These are phyloP conservation scores for Ophion obscuratus DNA, from an alignment of 2,888 invertebrate species.

Conservation along the genomic window DNA sequence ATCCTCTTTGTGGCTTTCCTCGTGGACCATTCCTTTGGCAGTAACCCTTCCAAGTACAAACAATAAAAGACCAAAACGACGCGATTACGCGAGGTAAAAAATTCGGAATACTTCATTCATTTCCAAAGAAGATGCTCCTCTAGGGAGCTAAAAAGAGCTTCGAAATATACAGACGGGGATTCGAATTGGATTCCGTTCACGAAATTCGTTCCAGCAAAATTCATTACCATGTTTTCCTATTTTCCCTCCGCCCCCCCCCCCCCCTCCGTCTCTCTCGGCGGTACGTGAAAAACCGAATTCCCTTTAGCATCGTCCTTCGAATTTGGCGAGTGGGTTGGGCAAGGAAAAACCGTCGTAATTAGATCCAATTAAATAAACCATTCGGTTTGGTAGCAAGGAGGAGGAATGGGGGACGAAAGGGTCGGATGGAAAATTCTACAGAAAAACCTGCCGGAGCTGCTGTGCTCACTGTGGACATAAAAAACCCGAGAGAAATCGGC, in stretches of 20 bases:
- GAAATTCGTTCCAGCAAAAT: slow-evolving; percentile 53
- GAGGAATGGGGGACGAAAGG: slow-evolving; percentile 22
- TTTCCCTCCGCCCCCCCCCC: not conserved
- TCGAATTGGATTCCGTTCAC: slow-evolving; percentile 53
- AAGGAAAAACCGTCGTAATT: slow-evolving; percentile 55
- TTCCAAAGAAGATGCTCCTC: not conserved
- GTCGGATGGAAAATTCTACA: slow-evolving; percentile 54
- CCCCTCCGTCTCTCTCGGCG: not conserved
- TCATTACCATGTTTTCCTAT: slow-evolving; percentile 38
- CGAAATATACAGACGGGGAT: slow-evolving; percentile 17
- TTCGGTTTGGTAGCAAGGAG: slow-evolving; percentile 54
- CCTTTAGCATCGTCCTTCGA: slow-evolving; percentile 33
- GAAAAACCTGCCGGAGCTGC: slow-evolving; percentile 52
- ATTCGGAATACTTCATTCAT: not conserved
- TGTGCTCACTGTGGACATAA: slow-evolving; percentile 26
- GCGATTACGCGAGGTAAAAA: not conserved
- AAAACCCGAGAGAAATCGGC: not conserved
- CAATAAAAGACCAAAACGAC: too few species aligned
- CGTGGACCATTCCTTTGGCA: too few species aligned
- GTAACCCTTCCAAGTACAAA: too few species aligned
- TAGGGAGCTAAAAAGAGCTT: not conserved
- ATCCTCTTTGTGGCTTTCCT: too few species aligned
- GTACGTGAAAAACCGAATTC: slow-evolving; percentile 27
- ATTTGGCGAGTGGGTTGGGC: slow-evolving; percentile 25
- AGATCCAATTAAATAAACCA: slow-evolving; percentile 65